Percentiles rank a stretch among this genome's conserved stretches.
These are phyloP conservation scores for Pararge aegeria DNA, from an alignment of 1,140 invertebrate species.

Conservation along the genomic window DNA sequence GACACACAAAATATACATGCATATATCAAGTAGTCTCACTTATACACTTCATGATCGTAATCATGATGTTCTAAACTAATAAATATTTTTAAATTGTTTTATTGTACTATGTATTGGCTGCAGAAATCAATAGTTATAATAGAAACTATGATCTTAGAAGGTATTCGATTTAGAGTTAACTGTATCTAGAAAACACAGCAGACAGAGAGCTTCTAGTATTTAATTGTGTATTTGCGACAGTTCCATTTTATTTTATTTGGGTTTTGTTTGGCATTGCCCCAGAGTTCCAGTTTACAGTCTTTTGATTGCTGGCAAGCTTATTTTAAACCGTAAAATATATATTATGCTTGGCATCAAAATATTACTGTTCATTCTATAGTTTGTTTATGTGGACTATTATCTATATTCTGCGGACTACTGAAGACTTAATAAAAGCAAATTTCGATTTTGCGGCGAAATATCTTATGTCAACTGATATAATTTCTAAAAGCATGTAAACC, in stretches of 20 bases:
- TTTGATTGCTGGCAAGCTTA: conserved; percentile 8
- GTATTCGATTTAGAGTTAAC: no score
- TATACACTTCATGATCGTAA: no score
- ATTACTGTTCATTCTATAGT: not conserved
- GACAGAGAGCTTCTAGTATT: not conserved
- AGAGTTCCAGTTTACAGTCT: conserved; percentile 18
- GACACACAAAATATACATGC: conserved; percentile 6
- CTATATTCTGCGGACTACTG: not conserved
- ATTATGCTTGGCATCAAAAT: conserved; percentile 11
- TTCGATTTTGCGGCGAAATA: no score
- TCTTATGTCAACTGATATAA: no score
- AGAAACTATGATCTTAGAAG: no score
- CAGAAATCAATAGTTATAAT: no score
- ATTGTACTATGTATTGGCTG: no score
- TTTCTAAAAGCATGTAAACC: no score
- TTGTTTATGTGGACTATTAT: not conserved
- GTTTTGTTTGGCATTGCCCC: conserved; percentile 22
- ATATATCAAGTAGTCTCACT: not conserved
- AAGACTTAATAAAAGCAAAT: not conserved
- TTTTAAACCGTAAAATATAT: conserved; percentile 9
- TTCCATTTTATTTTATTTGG: not conserved
- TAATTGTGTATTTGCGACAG: not conserved
- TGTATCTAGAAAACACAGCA: no score
- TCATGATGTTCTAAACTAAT: no score
- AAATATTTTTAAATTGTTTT: no score